Percentiles rank a stretch among this genome's conserved stretches.
phyloP scores from a whole-genome alignment of 2,888 invertebrate species.

The Tetheella fluctuosa region DNA sequence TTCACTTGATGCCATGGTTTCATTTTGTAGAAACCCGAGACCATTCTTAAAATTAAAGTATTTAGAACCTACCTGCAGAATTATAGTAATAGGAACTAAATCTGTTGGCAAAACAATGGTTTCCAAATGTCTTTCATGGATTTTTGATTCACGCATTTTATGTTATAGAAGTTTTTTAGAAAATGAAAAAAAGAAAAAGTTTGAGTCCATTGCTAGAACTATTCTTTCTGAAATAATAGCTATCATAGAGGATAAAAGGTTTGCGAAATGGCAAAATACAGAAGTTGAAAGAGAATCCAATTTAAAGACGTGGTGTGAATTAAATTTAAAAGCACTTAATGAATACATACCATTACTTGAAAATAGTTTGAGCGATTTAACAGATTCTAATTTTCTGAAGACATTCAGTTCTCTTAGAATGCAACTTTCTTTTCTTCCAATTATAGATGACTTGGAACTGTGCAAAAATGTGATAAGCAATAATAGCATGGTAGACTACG shows the following conservation, averaged over 20 bases:
- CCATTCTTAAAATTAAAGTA: constrained; percentile 83
- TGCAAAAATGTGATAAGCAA: constrained; percentile 47
- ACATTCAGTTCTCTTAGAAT: constrained; percentile 37
- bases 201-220: constrained; percentile 50
- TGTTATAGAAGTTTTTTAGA: constrained; percentile 54
- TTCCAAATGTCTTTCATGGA: constrained; percentile 80
- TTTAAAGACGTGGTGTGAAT: constrained; percentile 67
- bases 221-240: constrained; percentile 72
- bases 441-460: constrained; percentile 54
- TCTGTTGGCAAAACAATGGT: constrained; percentile 85
- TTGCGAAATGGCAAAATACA: constrained; percentile 58
- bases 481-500: constrained; percentile 54
- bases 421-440: constrained; percentile 52
- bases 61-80: constrained; percentile 84
- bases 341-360: constrained; percentile 50
- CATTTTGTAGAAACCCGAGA: constrained; percentile 86
- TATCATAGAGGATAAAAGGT: constrained; percentile 66
- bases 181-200: constrained; percentile 56
- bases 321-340: constrained; percentile 37
- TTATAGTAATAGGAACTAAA: constrained; percentile 85
- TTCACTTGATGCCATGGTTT: constrained; percentile 73
- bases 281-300: constrained; percentile 64
- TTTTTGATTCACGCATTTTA: constrained; percentile 78
- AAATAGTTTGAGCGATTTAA: constrained; percentile 25
- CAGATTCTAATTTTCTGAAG: constrained; percentile 24